Base-by-base conservation (phyloP, 1,140 invertebrate species). In the Drosophila virilis region DNA sequence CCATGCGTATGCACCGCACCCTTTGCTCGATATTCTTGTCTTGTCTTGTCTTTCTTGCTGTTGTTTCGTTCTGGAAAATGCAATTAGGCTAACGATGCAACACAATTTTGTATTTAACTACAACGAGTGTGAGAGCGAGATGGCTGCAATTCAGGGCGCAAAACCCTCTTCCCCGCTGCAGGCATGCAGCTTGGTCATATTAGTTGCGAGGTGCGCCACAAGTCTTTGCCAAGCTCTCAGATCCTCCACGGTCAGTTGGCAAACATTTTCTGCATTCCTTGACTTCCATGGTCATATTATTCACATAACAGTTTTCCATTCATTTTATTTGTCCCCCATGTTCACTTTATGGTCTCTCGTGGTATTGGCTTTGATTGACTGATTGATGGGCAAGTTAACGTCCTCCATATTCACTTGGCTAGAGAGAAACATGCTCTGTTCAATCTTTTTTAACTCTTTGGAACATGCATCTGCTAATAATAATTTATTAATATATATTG, bases 81-180 rank as follows among this genome's bases (percentile, higher is more conserved):
- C 83, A 88, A 89, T 88, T 88, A 88, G 79, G 81, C 83, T 88
- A 88, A 88, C 83, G 83, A 88, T 89, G 83, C 84, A 88, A 80
- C 84, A 74, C 84, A 89, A 88, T 88, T 88, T 88, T 74, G 83
- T 88, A 76, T 83, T 80, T 86, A 89, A 86, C 84, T 89, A 77
- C 80, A 38, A 89, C 70, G 78, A 66, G 58, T 50, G 77, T 77
- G 54, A 58, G 65, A 69, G 42, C 28, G 50, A 62, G 51, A 38
- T 60, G 35, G 40, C 37, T 2, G 12, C 3, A 59, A 33, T 59
- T n/a, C n/a, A n/a, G 13, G 12, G 43, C 42, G 12, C 33, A 22
- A 51, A 1, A 10, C 10, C 7, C 43, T 15, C 43, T 2, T 15
- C 4, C 46, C 17, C 17, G 32, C 17, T 48, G 3, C 45, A 32